Evolutionary conservation across 2,797 vertebrate genomes (phyloP).

Genomic region (Syngnathus acus): DNA sequence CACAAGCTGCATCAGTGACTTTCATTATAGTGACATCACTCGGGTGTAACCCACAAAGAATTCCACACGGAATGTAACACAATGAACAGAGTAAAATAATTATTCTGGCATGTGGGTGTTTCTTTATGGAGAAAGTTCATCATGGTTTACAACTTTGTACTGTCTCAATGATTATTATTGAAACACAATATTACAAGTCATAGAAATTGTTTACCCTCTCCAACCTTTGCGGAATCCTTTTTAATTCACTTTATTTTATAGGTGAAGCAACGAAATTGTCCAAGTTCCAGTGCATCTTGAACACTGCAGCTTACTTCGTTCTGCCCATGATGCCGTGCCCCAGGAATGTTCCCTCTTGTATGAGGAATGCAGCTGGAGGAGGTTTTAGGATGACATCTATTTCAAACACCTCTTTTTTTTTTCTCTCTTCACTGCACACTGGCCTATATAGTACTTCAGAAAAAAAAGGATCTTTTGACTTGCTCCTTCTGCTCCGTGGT

Average conservation of each 20-base stretch:
- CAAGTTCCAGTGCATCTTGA: slow-evolving; percentile 25
- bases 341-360: slow-evolving; percentile 61
- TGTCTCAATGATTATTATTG: not conserved
- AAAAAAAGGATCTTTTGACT: slow-evolving; percentile 19
- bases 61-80: not conserved
- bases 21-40: not conserved
- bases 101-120: not conserved
- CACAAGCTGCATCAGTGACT: not conserved
- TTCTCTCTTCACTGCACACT: slow-evolving; percentile 10
- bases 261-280: not conserved
- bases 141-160: not conserved
- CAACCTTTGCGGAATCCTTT: not conserved
- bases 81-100: not conserved
- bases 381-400: slow-evolving; percentile 45
- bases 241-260: slow-evolving; percentile 1
- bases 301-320: slow-evolving; percentile 37
- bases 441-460: slow-evolving; percentile 24
- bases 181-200: not conserved
- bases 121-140: not conserved
- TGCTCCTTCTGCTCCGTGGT: slow-evolving; percentile 40
- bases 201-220: not conserved
- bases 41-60: not conserved
- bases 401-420: slow-evolving; percentile 43
- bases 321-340: slow-evolving; percentile 49
- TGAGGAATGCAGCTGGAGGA: slow-evolving; percentile 56